phyloP scores from a whole-genome alignment of 1,140 invertebrate genomes.

The Lordiphosa mommai region DNA sequence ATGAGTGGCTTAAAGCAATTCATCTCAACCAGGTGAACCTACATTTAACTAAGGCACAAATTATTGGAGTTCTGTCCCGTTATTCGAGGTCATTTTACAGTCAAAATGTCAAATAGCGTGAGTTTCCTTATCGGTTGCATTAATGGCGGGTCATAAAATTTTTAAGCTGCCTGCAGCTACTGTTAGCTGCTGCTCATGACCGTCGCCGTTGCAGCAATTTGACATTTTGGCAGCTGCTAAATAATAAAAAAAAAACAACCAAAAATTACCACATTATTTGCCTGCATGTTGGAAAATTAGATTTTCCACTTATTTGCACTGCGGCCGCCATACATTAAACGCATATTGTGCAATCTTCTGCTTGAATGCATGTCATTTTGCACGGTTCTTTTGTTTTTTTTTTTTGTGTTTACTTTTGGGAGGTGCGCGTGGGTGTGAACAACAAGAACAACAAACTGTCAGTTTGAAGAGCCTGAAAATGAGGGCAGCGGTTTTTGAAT shows the following conservation, averaged over 20 bases:
- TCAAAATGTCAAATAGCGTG: background rate
- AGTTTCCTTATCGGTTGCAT: background rate
- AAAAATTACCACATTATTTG: background rate
- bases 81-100: too few species aligned
- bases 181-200: background rate
- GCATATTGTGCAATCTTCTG: conserved; percentile 14
- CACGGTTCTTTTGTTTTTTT: too few species aligned
- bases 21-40: background rate
- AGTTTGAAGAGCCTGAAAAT: conserved; percentile 14
- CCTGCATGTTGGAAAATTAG: conserved; percentile 3
- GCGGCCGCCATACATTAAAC: background rate
- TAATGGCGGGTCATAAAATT: conserved; percentile 3
- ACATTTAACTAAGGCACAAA: background rate
- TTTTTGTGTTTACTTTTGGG: background rate
- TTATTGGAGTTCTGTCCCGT: too few species aligned
- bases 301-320: conserved; percentile 13
- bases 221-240: conserved; percentile 3
- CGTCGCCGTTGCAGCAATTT: background rate
- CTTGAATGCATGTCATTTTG: conserved; percentile 13
- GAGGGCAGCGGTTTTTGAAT: too few species aligned
- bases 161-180: background rate
- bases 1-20: conserved; percentile 4
- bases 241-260: too few species aligned
- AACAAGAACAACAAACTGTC: conserved; percentile 10
- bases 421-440: background rate